These are phyloP conservation scores for Conus ventricosus DNA, from an alignment of 1,140 invertebrate genomes.

Conservation along the genomic window DNA sequence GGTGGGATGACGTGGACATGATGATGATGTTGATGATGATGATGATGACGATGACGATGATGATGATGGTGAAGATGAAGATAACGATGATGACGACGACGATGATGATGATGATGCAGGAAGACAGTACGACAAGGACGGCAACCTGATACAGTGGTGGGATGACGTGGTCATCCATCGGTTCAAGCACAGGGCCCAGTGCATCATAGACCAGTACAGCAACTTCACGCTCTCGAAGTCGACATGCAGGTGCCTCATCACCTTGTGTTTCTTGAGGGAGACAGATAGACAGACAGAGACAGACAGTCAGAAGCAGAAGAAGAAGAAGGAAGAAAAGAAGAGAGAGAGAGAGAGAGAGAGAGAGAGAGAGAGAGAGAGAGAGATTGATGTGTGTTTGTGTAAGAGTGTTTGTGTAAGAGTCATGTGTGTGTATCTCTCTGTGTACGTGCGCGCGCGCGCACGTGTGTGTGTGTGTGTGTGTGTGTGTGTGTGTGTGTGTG, in stretches of 20 bases:
- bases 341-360: neutral
- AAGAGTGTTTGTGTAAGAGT: too few relatives aligned
- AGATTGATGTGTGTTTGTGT: too few relatives aligned
- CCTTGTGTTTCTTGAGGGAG: too few relatives aligned
- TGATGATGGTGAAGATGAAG: slow-evolving; percentile 5
- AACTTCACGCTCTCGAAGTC: slow-evolving; percentile 4
- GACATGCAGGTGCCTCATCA: slow-evolving; percentile 23
- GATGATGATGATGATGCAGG: slow-evolving; percentile 18
- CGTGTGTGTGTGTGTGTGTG: too few relatives aligned
- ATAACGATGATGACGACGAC: neutral
- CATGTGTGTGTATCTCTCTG: too few relatives aligned
- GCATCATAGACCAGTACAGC: slow-evolving; percentile 35
- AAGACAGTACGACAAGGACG: slow-evolving; percentile 27
- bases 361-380: too few relatives aligned
- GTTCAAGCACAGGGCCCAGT: slow-evolving; percentile 26
- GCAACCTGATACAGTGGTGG: slow-evolving; percentile 16
- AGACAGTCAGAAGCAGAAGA: too few relatives aligned
- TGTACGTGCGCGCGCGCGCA: too few relatives aligned
- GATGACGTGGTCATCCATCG: neutral
- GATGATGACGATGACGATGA: neutral
- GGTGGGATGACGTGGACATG: neutral
- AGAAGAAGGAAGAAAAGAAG: neutral
- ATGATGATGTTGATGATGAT: slow-evolving; percentile 15
- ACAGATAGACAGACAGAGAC: too few relatives aligned
- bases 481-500: too few relatives aligned